Conservation (phyloP, 2,113 vertebrate species). For the Himantopus leucocephalus region DNA sequence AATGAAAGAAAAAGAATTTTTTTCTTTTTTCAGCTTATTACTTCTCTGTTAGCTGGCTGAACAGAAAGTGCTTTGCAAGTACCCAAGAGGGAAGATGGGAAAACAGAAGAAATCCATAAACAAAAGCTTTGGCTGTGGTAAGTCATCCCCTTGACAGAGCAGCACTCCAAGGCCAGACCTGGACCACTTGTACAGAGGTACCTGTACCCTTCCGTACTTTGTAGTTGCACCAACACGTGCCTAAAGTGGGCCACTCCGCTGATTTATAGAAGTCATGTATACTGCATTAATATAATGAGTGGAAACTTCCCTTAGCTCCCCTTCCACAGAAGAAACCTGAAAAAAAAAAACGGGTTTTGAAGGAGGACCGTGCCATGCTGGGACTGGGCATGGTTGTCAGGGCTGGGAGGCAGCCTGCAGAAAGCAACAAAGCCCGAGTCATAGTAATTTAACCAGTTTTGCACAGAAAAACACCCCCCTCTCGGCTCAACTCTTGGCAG, state of each 20-base stretch:
- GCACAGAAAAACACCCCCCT: neutral
- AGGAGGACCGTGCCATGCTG: neutral
- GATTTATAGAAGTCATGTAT: neutral
- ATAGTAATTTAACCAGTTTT: neutral
- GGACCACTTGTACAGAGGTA: neutral
- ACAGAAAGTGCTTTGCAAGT: neutral
- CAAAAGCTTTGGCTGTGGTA: neutral
- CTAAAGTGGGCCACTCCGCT: neutral
- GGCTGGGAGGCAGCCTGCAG: neutral
- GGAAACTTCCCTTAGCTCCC: neutral
- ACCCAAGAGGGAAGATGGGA: neutral
- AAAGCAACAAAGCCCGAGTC: neutral
- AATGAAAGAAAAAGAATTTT: neutral
- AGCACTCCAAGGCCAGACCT: neutral
- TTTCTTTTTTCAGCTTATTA: neutral
- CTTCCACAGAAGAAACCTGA: neutral
- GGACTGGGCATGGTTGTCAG: neutral
- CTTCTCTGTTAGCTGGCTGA: neutral
- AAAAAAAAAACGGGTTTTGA: neutral
- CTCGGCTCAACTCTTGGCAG: neutral
- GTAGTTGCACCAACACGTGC: neutral
- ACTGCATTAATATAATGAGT: neutral
- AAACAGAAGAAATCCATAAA: neutral
- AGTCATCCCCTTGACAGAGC: neutral
- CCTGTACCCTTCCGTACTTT: neutral